A percentile compares a stretch with the other conserved stretches of the same genome.
phyloP scores from a whole-genome alignment of 2,113 vertebrate species.

The Setophaga kirtlandii region DNA sequence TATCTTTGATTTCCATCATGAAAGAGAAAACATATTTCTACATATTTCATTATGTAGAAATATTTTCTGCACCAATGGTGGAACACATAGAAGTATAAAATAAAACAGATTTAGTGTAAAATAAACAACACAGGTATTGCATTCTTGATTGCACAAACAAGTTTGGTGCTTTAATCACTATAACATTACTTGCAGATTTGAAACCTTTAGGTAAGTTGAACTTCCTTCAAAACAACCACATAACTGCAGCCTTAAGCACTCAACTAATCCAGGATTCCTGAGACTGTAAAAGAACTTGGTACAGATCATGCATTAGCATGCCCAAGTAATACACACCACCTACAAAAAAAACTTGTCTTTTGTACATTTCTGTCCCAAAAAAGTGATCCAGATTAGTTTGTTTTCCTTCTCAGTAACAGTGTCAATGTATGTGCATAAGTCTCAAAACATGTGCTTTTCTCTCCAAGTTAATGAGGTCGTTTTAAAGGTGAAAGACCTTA shows the following conservation, averaged over 20 bases:
- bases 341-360: neutral
- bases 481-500: conserved; percentile 19
- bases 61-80: neutral
- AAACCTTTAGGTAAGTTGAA: neutral
- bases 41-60: neutral
- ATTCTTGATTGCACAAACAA: neutral
- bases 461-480: neutral
- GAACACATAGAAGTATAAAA: neutral
- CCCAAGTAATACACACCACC: neutral
- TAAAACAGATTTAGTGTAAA: conserved; percentile 6
- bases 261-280: neutral
- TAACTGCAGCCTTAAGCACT: neutral
- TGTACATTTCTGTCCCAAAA: neutral
- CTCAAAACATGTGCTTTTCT: neutral
- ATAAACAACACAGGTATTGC: neutral
- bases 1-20: neutral
- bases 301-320: neutral
- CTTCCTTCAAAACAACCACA: neutral
- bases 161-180: conserved; percentile 5
- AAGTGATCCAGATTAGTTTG: neutral
- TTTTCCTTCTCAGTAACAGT: neutral
- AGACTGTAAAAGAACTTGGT: neutral
- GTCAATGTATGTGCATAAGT: neutral
- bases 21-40: too few relatives aligned
- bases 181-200: neutral